These are phyloP conservation scores for Drosophila malerkotliana DNA, from an alignment of 1,140 invertebrate species.

Conservation along the genomic window DNA sequence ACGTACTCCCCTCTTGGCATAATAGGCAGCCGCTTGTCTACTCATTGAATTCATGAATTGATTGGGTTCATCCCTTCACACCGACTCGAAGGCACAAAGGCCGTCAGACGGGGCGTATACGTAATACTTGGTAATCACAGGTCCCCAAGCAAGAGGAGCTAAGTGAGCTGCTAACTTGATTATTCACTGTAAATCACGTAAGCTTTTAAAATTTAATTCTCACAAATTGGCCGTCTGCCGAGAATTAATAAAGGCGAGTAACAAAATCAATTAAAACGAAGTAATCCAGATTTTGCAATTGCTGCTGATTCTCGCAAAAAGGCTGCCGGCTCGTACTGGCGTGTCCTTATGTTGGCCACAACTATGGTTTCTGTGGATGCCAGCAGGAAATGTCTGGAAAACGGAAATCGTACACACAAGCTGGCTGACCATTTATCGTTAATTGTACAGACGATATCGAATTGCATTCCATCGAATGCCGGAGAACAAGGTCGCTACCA, in stretches of 20 bases:
- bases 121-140: slow-evolving; percentile 56
- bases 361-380: slow-evolving; percentile 34
- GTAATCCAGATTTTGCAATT: slow-evolving; percentile 14
- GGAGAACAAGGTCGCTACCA: neutral
- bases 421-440: slow-evolving; percentile 53
- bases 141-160: slow-evolving; percentile 37
- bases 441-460: slow-evolving; percentile 59
- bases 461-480: slow-evolving; percentile 37
- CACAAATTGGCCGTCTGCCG: neutral
- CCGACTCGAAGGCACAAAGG: neutral
- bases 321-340: neutral
- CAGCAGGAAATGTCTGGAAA: slow-evolving; percentile 8
- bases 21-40: slow-evolving; percentile 39
- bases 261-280: slow-evolving; percentile 2
- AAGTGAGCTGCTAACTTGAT: slow-evolving; percentile 9
- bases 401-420: slow-evolving; percentile 1
- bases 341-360: slow-evolving; percentile 15
- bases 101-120: slow-evolving; percentile 48
- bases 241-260: slow-evolving; percentile 5
- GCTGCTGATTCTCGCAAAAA: neutral
- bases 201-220: neutral
- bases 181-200: slow-evolving; percentile 1
- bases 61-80: slow-evolving; percentile 28
- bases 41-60: slow-evolving; percentile 22
- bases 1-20: slow-evolving; percentile 1